These are phyloP conservation scores for Aphidius colemani DNA, from an alignment of 2,888 invertebrate genomes.

Conservation along the genomic window DNA sequence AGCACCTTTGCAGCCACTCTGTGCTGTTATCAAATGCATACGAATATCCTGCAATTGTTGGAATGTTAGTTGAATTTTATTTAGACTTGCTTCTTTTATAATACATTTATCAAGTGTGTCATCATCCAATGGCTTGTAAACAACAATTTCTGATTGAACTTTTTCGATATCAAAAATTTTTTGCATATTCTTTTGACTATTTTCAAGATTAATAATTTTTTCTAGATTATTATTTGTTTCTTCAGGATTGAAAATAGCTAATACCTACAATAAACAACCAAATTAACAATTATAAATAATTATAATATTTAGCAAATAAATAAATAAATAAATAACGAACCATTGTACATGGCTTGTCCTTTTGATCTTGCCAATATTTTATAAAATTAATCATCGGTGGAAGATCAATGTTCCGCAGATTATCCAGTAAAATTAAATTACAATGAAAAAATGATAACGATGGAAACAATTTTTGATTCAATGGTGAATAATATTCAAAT, in stretches of 20 bases:
- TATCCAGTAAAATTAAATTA: constrained; percentile 50
- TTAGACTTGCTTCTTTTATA: constrained; percentile 39
- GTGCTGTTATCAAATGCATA: constrained; percentile 36
- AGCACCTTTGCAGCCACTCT: constrained; percentile 54
- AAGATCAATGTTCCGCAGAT: constrained; percentile 43
- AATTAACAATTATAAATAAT: no score
- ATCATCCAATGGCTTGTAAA: constrained; percentile 40
- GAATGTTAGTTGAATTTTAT: constrained; percentile 37
- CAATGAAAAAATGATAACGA: constrained; percentile 42
- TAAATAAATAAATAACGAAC: no score
- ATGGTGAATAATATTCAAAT: constrained; percentile 41
- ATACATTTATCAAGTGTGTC: constrained; percentile 47
- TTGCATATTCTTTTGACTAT: constrained; percentile 35
- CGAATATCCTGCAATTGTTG: constrained; percentile 40
- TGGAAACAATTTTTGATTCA: constrained; percentile 29
- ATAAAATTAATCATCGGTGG: constrained; percentile 36
- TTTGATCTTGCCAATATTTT: constrained; percentile 30
- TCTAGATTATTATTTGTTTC: constrained; percentile 34
- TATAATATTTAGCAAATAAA: no score
- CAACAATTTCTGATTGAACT: constrained; percentile 37
- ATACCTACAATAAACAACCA: constrained; percentile 1
- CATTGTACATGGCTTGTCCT: constrained; percentile 39
- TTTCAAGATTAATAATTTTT: constrained; percentile 36
- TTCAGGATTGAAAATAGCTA: constrained; percentile 49
- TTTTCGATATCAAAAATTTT: constrained; percentile 30